These are phyloP conservation scores for Erpobdella octoculata DNA, from an alignment of 2,888 invertebrate species.

Conservation along the genomic window DNA sequence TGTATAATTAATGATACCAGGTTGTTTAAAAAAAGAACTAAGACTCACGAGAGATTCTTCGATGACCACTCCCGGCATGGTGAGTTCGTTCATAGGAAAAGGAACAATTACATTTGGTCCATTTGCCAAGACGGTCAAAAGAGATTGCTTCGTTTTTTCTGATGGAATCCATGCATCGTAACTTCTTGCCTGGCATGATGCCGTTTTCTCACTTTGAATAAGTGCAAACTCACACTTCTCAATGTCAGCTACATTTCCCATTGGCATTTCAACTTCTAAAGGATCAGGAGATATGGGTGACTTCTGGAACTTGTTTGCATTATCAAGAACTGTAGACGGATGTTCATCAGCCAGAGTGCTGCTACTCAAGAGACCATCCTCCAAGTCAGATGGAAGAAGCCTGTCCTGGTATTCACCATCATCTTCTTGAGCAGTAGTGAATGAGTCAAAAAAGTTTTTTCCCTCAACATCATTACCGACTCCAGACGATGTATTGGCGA, in stretches of 20 bases:
- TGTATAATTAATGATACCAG: too few relatives aligned
- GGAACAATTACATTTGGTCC: constrained; percentile 47
- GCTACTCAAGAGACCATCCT: background rate
- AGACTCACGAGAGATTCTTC: constrained; percentile 70
- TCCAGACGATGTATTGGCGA: constrained; percentile 23
- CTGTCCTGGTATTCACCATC: constrained; percentile 3
- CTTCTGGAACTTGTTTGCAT: too few relatives aligned
- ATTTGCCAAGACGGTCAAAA: constrained; percentile 6
- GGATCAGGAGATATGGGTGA: background rate
- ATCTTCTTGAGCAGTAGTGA: constrained; percentile 35
- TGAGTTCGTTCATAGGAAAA: constrained; percentile 64
- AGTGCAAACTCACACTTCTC: background rate
- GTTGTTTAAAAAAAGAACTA: too few relatives aligned
- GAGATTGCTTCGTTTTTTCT: constrained; percentile 60
- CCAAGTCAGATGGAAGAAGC: too few relatives aligned
- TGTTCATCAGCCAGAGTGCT: background rate
- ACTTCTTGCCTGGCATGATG: constrained; percentile 38
- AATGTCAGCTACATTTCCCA: background rate
- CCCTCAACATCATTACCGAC: constrained; percentile 34
- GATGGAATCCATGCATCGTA: constrained; percentile 67
- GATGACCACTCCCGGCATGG: constrained; percentile 74
- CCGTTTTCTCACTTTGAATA: too few relatives aligned
- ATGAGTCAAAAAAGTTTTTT: constrained; percentile 39
- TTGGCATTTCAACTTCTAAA: background rate
- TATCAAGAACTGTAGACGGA: background rate